Evolutionary conservation across 2,113 vertebrate species (phyloP), one percentile per base, ranked within the genome.

Genomic region (Poicephalus gulielmi): DNA sequence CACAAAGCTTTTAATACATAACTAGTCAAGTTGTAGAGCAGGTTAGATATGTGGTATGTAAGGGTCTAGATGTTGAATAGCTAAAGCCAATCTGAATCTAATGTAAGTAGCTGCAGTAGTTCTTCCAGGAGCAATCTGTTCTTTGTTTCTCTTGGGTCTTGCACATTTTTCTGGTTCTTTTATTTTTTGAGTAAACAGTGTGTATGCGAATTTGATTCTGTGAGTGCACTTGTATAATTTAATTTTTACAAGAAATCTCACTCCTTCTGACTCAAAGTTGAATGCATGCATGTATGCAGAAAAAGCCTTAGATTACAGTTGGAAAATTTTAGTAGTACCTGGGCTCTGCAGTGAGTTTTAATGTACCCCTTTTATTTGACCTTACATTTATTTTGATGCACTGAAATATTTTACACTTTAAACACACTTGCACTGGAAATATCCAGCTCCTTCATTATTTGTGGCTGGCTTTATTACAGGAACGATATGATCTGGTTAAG

Each of bases 91-190:
- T 47, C 64, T 86, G 39, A 64, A 75, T 81, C 55, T 82, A 23
- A 35, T 33, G 12, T 24, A 74, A 53, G 63, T 39, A 73, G 46
- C 55, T 93, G 37, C 23, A 28, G 76, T 47, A 35, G 46, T 13
- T 90, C 47, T 86, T 92, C 47, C 64, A 78, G 60, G 50, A 94
- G 68, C 30, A 93, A 67, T 67, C 50, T 77, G 27, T 16, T 85
- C 27, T 91, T 91, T 92, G 46, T 94, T 95, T 93, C 83, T 88
- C 52, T 86, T 33, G 2, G 11, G 43, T 90, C 86, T 94, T 78
- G 49, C 60, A 62, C 44, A 5, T 77, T 90, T 93, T 93, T 37
- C 60, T 77, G 50, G 6, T 33, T 93, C 37, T 90, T 28, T 50
- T 60, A n/a, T 75, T 94, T 90, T 83, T 81, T 47, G 43, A 86